Percentiles rank a stretch among this genome's conserved stretches.
Conservation (phyloP, 2,888 invertebrate genomes). For the Cryptus armator region DNA sequence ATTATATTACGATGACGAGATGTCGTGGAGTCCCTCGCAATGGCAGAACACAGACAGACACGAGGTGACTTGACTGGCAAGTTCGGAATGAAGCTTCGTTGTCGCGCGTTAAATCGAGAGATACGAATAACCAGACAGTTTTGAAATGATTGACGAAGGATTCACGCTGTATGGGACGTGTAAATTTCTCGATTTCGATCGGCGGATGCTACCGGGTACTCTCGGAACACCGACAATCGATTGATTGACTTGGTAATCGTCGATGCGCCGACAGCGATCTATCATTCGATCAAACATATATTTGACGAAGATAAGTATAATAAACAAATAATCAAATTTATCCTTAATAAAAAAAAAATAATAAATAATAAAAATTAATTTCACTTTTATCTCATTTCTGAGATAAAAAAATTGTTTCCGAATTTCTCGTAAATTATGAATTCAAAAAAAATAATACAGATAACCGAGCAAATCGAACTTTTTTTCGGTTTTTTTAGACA, state of each 20-base stretch:
- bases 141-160: conserved; percentile 10
- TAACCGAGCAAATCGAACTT: no score
- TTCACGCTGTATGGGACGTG: neutral
- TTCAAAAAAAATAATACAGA: no score
- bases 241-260: neutral
- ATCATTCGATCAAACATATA: neutral
- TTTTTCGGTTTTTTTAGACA: no score
- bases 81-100: neutral
- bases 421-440: no score
- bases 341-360: no score
- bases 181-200: conserved; percentile 2
- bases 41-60: conserved; percentile 6
- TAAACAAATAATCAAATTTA: no score
- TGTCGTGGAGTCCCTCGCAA: conserved; percentile 20
- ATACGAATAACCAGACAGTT: neutral
- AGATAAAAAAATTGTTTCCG: no score
- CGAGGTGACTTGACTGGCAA: conserved; percentile 10
- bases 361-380: no score
- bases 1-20: conserved; percentile 66
- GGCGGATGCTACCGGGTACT: neutral
- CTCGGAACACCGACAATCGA: neutral
- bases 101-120: neutral
- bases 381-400: no score
- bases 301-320: no score
- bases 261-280: neutral